These are phyloP conservation scores for Proctacanthus coquilletti DNA, from an alignment of 1,140 invertebrate genomes.

Conservation along the genomic window DNA sequence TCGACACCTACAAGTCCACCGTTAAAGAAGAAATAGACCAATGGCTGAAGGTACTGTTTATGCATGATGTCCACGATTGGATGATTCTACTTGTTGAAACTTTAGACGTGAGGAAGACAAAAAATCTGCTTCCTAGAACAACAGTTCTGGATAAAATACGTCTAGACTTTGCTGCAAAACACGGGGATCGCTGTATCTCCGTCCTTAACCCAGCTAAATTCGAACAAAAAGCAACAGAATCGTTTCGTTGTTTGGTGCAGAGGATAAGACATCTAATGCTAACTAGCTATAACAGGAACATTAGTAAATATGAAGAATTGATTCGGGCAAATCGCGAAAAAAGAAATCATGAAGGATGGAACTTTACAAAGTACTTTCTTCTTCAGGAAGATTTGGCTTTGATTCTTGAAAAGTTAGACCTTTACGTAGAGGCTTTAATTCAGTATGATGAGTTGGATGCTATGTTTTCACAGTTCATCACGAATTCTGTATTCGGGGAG, in stretches of 20 bases:
- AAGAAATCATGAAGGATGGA: conserved; percentile 81
- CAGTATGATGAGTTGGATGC: conserved; percentile 97
- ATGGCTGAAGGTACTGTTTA: conserved; percentile 67
- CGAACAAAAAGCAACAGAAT: conserved; percentile 75
- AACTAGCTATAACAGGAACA: conserved; percentile 69
- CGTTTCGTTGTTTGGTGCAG: conserved; percentile 70
- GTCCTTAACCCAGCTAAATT: conserved; percentile 79
- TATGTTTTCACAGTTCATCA: conserved; percentile 89
- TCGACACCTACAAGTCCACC: conserved; percentile 75
- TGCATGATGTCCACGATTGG: conserved; percentile 74
- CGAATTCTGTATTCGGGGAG: conserved; percentile 77
- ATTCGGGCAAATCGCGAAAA: conserved; percentile 80
- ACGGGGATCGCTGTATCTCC: conserved; percentile 76
- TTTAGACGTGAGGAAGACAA: conserved; percentile 78
- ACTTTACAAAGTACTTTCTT: conserved; percentile 88
- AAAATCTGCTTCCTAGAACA: conserved; percentile 81
- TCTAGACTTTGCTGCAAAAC: conserved; percentile 82
- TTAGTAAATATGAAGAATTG: conserved; percentile 78
- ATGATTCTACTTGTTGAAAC: conserved; percentile 86
- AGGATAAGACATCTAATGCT: conserved; percentile 71
- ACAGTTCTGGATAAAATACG: conserved; percentile 91
- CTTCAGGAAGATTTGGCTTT: conserved; percentile 90
- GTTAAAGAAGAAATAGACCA: conserved; percentile 74
- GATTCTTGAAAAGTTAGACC: conserved; percentile 83
- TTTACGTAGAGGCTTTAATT: conserved; percentile 86